Evolutionary conservation across 2,797 vertebrate species (phyloP).

Genomic region (Phoxinus dragarum): DNA sequence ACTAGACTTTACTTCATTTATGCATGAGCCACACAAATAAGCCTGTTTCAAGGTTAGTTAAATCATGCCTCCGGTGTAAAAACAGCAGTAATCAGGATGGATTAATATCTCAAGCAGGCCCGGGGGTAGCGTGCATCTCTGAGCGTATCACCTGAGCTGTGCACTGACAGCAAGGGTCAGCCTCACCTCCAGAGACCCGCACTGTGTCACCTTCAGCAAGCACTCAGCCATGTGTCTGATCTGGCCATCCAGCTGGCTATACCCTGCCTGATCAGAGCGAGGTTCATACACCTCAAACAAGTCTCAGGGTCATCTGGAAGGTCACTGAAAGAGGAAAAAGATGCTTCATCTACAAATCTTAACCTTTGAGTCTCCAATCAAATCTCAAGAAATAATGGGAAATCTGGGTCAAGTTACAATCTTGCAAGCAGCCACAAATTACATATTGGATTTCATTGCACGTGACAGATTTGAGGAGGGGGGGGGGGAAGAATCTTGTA

Average conservation of each 20-base stretch:
- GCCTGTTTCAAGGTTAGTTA: slow-evolving; percentile 53
- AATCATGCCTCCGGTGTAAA: slow-evolving; percentile 41
- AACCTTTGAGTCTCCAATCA: background rate
- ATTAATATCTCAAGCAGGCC: slow-evolving; percentile 54
- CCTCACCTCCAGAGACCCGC: slow-evolving; percentile 49
- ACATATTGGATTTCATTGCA: slow-evolving; percentile 14
- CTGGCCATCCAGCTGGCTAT: slow-evolving; percentile 33
- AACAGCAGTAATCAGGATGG: slow-evolving; percentile 57
- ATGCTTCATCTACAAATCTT: background rate
- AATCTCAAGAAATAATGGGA: slow-evolving; percentile 4
- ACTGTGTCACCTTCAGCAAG: slow-evolving; percentile 57
- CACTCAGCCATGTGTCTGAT: slow-evolving; percentile 26
- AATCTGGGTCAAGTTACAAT: background rate
- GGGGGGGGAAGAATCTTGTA: background rate
- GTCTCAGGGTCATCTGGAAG: slow-evolving; percentile 23
- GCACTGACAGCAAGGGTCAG: slow-evolving; percentile 46
- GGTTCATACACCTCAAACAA: slow-evolving; percentile 24
- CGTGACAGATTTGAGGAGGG: background rate
- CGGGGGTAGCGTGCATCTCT: slow-evolving; percentile 40
- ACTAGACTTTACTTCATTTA: slow-evolving; percentile 10
- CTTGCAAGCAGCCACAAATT: background rate
- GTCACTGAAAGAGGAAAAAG: slow-evolving; percentile 11
- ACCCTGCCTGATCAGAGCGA: slow-evolving; percentile 13
- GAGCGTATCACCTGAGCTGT: slow-evolving; percentile 47
- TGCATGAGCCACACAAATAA: slow-evolving; percentile 31